Evolutionary conservation across 2,888 invertebrate species (phyloP).

Genomic region (Taenaris catops): DNA sequence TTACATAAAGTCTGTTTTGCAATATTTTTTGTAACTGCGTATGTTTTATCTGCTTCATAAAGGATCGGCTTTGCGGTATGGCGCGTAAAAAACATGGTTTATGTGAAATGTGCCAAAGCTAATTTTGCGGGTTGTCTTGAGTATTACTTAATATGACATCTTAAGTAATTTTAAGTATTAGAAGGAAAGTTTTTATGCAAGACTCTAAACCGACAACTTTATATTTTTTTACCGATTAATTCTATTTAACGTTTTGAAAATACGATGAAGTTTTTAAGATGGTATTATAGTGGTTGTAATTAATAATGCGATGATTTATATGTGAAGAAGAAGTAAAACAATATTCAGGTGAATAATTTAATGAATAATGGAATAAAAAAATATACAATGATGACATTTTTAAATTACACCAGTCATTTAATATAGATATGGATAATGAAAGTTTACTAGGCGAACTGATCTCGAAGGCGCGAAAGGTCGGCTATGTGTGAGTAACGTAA

Average conservation of each 20-base stretch:
- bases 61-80: constrained; percentile 16
- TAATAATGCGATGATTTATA: too few species aligned
- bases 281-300: too few species aligned
- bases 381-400: constrained; percentile 13
- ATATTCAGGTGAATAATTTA: constrained; percentile 24
- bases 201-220: too few species aligned
- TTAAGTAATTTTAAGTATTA: constrained; percentile 2
- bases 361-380: constrained; percentile 19
- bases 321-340: constrained; percentile 25
- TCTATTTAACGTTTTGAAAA: too few species aligned
- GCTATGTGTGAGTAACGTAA: constrained; percentile 40
- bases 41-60: too few species aligned
- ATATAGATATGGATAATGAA: constrained; percentile 2
- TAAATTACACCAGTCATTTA: constrained; percentile 1
- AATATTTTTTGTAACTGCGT: constrained; percentile 15
- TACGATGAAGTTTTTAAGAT: too few species aligned
- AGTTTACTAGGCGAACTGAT: neutral
- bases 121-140: too few species aligned
- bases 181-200: neutral
- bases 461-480: constrained; percentile 22
- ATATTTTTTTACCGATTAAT: too few species aligned
- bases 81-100: constrained; percentile 11
- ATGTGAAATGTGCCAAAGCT: too few species aligned
- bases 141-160: too few species aligned
- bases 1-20: too few species aligned